Percentiles rank a stretch among this genome's conserved stretches.
These are phyloP conservation scores for Cydia amplana DNA, from an alignment of 1,140 invertebrate species.

Conservation along the genomic window DNA sequence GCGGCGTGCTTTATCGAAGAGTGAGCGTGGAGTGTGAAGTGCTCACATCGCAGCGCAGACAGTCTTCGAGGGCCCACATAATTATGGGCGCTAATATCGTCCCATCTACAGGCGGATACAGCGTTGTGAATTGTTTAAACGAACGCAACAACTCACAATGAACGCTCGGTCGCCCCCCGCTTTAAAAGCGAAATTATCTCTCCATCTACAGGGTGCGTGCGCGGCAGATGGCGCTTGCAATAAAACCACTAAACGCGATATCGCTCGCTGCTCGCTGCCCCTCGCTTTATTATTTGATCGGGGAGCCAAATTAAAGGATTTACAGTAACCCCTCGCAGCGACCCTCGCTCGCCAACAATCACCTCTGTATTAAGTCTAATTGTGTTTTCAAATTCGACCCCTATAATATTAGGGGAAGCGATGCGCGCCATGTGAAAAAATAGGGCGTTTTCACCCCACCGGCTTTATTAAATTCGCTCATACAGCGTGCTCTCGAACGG, in stretches of 20 bases:
- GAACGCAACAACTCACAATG: constrained; percentile 69
- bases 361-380: constrained; percentile 80
- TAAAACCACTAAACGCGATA: constrained; percentile 79
- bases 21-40: constrained; percentile 45
- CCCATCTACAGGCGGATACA: constrained; percentile 62
- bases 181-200: constrained; percentile 76
- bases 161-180: constrained; percentile 58
- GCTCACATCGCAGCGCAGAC: constrained; percentile 54
- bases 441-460: constrained; percentile 58
- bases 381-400: constrained; percentile 78
- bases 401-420: constrained; percentile 63
- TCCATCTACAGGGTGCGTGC: constrained; percentile 63
- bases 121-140: constrained; percentile 70
- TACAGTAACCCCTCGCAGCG: constrained; percentile 71
- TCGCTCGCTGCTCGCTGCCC: constrained; percentile 63
- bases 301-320: constrained; percentile 79
- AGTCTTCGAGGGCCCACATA: constrained; percentile 63
- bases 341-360: constrained; percentile 75
- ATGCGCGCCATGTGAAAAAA: constrained; percentile 70
- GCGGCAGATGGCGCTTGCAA: constrained; percentile 78
- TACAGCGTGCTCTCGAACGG: constrained; percentile 41
- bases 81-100: constrained; percentile 66
- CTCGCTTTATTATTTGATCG: constrained; percentile 78
- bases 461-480: constrained; percentile 67
- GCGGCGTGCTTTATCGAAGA: constrained; percentile 51